Base-by-base conservation (phyloP, 2,113 vertebrate species). In the Neotoma lepida region DNA sequence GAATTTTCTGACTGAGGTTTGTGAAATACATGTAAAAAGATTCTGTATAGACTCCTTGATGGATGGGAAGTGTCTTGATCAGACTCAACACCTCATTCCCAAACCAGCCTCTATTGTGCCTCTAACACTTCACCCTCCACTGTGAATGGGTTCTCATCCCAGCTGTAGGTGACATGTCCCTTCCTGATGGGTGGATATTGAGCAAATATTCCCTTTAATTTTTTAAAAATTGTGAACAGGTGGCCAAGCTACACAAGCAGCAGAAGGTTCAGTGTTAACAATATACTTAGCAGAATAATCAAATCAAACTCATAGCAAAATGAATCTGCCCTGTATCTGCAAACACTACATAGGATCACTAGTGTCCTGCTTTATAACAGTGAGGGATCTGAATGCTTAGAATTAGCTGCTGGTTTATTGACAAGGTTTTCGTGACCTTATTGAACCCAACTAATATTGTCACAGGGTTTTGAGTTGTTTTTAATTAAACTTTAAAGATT, bases 231-330 rank as follows among this genome's bases (percentile, higher is more conserved):
- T 17, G 18, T 5, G 17, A 95, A 77, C 84, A 96, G 76, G 71
- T 91, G 89, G 87, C 49, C 51, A 26, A 76, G 28, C 33, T 87
- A 22, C 20, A 91, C 0, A 26, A 89, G 64, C 12, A 61, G 30
- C 84, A 91, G 73, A 94, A 95, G 73, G 41, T 80, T 93, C 84
- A 68, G 26, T 88, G 88, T 86, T 96, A 89, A 70, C 88, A 85
- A 90, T 49, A 88, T 58, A 86, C 74, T 88, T 74, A 92, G 78
- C 51, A 28, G 90, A 68, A 17, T 84, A 84, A 84, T 89, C 84
- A 84, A 86, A 84, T 81, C 73, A 82, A 92, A 85, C 51, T 76
- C 74, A 81, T 12, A 71, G 9, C 33, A 41, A 51, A 94, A 91
- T 41, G 61, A 73, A 68, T 51, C 24, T 64, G 26, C 46, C 15